A percentile compares a stretch with the other conserved stretches of the same genome.
Evolutionary conservation across 64 coral and sea anemone species (phyloP).

Genomic region (Actinia tenebrosa): DNA sequence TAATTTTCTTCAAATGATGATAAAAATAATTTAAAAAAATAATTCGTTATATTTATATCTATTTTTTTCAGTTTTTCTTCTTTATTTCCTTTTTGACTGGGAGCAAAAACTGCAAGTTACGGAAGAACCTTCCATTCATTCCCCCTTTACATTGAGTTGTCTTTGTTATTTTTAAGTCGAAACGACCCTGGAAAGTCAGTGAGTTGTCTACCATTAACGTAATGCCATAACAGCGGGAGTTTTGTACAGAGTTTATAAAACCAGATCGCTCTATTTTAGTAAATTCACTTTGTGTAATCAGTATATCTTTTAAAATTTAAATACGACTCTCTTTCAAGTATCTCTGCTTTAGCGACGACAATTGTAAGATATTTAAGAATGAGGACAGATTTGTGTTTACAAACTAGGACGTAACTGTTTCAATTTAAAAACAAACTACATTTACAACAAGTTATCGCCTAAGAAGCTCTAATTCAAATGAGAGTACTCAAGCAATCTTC

Average conservation of each 20-base stretch:
- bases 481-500: slow-evolving; percentile 8
- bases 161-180: not conserved
- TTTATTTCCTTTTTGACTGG: too few relatives aligned
- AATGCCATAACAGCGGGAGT: not conserved
- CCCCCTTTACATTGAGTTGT: not conserved
- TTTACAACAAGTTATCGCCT: slow-evolving; percentile 12
- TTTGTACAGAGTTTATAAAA: not conserved
- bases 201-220: not conserved
- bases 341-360: not conserved
- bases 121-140: too few relatives aligned
- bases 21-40: too few relatives aligned
- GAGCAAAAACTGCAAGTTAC: too few relatives aligned
- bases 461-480: slow-evolving; percentile 21
- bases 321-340: not conserved
- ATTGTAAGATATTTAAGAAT: not conserved
- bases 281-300: not conserved
- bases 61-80: too few relatives aligned
- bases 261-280: slow-evolving; percentile 3
- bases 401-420: slow-evolving; percentile 17
- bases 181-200: not conserved
- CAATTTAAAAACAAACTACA: not conserved
- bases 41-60: too few relatives aligned
- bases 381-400: not conserved
- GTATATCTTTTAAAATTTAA: not conserved
- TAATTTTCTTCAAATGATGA: too few relatives aligned